phyloP scores from a whole-genome alignment of 2,797 vertebrate species.

The Oophaga sylvatica region DNA sequence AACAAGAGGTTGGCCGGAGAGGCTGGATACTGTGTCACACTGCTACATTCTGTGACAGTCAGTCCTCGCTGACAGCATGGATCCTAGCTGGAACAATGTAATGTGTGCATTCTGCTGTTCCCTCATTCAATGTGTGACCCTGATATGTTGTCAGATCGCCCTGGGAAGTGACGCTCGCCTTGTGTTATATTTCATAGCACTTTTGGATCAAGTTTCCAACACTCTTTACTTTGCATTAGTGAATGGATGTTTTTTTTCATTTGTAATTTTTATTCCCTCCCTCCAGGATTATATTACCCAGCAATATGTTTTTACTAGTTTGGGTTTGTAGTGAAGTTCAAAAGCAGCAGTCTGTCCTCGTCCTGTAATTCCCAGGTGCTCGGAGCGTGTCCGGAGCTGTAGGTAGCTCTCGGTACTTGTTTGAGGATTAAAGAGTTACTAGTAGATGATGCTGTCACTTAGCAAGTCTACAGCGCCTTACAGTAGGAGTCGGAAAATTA shows the following conservation, averaged over 20 bases:
- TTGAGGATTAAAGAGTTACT: not conserved
- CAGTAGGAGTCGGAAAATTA: not conserved
- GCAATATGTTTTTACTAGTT: constrained; percentile 18
- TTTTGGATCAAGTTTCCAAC: constrained; percentile 1
- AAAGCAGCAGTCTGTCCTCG: not conserved
- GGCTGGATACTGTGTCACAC: not conserved
- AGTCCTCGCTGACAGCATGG: too few relatives aligned
- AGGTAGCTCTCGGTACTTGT: constrained; percentile 15
- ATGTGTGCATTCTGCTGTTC: not conserved
- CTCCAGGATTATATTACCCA: not conserved
- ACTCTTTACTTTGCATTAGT: not conserved
- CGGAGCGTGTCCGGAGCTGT: constrained; percentile 33
- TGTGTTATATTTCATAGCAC: not conserved
- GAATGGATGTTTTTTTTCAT: not conserved
- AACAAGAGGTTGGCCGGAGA: not conserved
- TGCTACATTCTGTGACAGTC: not conserved
- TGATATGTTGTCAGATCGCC: not conserved
- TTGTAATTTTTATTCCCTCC: not conserved
- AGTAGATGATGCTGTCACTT: constrained; percentile 26
- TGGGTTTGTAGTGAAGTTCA: constrained; percentile 18
- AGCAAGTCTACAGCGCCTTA: not conserved
- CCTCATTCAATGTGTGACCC: not conserved
- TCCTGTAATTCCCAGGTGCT: not conserved
- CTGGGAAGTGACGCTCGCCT: not conserved
- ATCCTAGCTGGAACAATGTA: not conserved